phyloP scores from a whole-genome alignment of 2,797 vertebrate genomes.

The Hapalemur alaotrensis region DNA sequence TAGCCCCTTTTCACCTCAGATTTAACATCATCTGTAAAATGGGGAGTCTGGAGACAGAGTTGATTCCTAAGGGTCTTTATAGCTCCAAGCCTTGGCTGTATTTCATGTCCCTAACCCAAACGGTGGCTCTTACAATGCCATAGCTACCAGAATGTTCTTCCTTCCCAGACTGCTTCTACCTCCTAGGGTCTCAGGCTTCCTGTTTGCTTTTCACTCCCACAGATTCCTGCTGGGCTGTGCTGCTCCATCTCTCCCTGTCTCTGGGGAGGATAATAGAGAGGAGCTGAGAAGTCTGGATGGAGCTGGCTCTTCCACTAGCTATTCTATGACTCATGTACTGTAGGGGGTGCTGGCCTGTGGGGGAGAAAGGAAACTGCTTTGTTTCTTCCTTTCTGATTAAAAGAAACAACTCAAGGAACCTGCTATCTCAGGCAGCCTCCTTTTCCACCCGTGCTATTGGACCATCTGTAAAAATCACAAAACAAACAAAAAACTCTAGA shows the following conservation, averaged over 20 bases:
- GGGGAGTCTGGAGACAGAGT: neutral
- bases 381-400: conserved; percentile 45
- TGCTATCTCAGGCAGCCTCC: neutral
- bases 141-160: neutral
- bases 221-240: conserved; percentile 67
- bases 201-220: conserved; percentile 64
- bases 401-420: conserved; percentile 6
- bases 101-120: neutral
- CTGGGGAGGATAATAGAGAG: conserved; percentile 54
- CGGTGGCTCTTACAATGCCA: neutral
- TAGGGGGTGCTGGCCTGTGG: conserved; percentile 53
- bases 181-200: conserved; percentile 56
- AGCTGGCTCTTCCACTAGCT: conserved; percentile 27
- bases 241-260: conserved; percentile 50
- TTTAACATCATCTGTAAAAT: neutral
- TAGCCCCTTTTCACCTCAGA: neutral
- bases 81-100: neutral
- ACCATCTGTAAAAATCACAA: neutral
- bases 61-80: neutral
- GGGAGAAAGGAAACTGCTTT: conserved; percentile 28
- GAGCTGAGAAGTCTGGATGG: neutral
- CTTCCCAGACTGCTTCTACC: neutral
- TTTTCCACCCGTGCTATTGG: neutral
- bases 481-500: conserved; percentile 13
- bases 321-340: conserved; percentile 61